phyloP scores from a whole-genome alignment of 92 coral and sea anemone species.

The Zoanthus sociatus region DNA sequence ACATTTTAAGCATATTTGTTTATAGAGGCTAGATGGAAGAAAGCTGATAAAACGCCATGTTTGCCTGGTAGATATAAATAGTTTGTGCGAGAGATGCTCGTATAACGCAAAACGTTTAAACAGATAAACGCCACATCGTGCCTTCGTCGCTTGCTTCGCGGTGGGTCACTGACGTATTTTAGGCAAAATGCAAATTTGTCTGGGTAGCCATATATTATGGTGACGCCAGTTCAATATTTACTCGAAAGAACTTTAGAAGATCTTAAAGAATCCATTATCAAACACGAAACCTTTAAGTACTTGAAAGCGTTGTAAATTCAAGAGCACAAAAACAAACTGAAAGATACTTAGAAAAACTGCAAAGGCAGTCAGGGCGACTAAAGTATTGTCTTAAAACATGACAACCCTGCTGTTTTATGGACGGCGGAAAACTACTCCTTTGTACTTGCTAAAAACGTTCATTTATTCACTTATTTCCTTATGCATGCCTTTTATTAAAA shows the following conservation, averaged over 20 bases:
- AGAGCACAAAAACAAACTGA: slow-evolving; percentile 16
- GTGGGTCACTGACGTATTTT: slow-evolving; percentile 25
- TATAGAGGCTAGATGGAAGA: slow-evolving; percentile 59
- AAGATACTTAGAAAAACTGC: slow-evolving; percentile 25
- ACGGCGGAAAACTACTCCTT: slow-evolving; percentile 21
- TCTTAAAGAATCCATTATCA: slow-evolving; percentile 35
- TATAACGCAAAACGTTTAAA: neutral
- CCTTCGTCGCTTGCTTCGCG: slow-evolving; percentile 38
- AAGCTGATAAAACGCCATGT: slow-evolving; percentile 64
- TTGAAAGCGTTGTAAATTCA: slow-evolving; percentile 49
- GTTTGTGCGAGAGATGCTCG: slow-evolving; percentile 29
- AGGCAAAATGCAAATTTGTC: slow-evolving; percentile 42
- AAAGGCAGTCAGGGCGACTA: slow-evolving; percentile 40
- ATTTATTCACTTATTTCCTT: neutral
- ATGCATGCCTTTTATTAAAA: neutral
- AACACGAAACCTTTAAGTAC: slow-evolving; percentile 32
- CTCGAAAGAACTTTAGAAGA: neutral
- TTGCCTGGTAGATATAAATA: slow-evolving; percentile 1
- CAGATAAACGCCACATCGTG: slow-evolving; percentile 20
- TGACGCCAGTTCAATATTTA: slow-evolving; percentile 38
- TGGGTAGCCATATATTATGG: slow-evolving; percentile 9
- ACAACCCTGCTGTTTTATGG: slow-evolving; percentile 33
- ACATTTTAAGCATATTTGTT: slow-evolving; percentile 63
- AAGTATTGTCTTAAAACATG: slow-evolving; percentile 23
- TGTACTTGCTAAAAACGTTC: neutral